Evolutionary conservation across 2,113 vertebrate species (phyloP).

Genomic region (Glaucidium brasilianum): DNA sequence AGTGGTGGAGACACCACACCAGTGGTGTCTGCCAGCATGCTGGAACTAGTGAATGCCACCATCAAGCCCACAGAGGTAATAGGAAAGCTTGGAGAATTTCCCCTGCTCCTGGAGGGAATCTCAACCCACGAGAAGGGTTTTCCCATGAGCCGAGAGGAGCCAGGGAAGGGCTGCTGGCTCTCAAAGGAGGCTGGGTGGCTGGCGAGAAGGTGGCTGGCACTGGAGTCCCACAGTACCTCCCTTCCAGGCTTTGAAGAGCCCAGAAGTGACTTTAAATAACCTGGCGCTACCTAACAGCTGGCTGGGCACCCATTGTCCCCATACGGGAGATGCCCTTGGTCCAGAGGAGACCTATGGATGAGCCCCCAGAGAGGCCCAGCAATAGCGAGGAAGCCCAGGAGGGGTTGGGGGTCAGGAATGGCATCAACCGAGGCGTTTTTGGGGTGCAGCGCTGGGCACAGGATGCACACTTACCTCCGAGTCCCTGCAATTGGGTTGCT

Average conservation of each 20-base stretch:
- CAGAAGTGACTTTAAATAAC: not conserved
- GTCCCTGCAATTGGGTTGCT: not conserved
- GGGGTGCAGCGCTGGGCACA: not conserved
- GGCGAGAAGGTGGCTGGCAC: not conserved
- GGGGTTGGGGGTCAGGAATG: not conserved
- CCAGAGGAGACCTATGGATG: not conserved
- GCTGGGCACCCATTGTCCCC: not conserved
- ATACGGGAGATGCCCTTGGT: not conserved
- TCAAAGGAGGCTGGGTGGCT: not conserved
- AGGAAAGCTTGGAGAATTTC: not conserved
- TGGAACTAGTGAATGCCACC: not conserved
- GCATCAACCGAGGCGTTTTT: not conserved
- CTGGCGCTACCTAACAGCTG: not conserved
- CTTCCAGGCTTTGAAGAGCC: not conserved
- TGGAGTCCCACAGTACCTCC: not conserved
- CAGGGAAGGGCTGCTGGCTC: not conserved
- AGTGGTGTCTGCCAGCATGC: not conserved
- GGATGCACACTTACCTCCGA: fast-evolving
- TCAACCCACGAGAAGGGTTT: not conserved
- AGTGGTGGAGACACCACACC: not conserved
- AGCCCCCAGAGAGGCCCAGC: not conserved
- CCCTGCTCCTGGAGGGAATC: not conserved
- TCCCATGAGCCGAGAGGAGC: not conserved
- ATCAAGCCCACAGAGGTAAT: not conserved
- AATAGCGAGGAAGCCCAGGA: not conserved